Evolutionary conservation across 2,113 vertebrate genomes (phyloP), one percentile per base, ranked within the genome.

Genomic region (Brachypteracias leptosomus): DNA sequence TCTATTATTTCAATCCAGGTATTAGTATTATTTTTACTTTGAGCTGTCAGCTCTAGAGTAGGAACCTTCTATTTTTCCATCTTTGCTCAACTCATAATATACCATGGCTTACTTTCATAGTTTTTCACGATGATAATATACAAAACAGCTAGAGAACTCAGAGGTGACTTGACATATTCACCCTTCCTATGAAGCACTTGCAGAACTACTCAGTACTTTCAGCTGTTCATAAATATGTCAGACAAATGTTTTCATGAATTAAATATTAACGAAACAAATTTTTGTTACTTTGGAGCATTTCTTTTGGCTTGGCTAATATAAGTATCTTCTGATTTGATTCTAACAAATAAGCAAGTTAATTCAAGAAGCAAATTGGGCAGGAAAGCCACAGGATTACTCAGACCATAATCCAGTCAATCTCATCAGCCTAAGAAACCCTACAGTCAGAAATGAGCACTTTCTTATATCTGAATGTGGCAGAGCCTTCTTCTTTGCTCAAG

Each of bases 211-310:
- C 31, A 71, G 47, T 71, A 77, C 31, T 92, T 93, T 95, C 59
- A 81, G 47, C 33, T 93, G 67, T 51, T 83, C 54, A 35, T 76
- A 57, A 55, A 63, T 51, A 42, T 38, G 42, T 76, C 65, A 70
- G 22, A 55, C 12, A 93, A 83, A 89, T 59, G 11, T 80, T 94
- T 94, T 77, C 10, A 77, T 75, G 38, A 35, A 35, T 66, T 58
- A 86, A 90, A 78, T 83, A 80, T 70, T 73, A 86, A 92, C 81
- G 65, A 90, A 90, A 73, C 13, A 88, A 86, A 46, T 66, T 70
- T 25, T 79, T 89, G 11, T 72, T 89, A 84, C n/a, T 74, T 84
- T 35, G 31, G 47, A 92, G 19, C 18, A 42, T 86, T 92, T 83
- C 8, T 75, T 92, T 96, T 63, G 13, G 10, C 18, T 88, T 77